Conservation (phyloP, 2,797 vertebrate genomes). For the Vultur gryphus region DNA sequence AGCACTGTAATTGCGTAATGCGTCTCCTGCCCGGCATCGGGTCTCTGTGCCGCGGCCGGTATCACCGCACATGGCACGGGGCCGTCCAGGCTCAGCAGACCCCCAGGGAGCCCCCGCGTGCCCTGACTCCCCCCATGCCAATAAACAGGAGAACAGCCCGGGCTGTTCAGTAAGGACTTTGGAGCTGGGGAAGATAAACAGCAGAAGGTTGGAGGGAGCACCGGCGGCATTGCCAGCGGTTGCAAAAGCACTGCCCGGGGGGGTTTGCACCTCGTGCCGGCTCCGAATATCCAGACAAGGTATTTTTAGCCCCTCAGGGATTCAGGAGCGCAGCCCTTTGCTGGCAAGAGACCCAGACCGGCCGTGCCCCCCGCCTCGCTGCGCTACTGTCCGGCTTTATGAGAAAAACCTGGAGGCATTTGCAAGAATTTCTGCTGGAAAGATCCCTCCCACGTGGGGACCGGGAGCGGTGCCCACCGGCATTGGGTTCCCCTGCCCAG, state of each 20-base stretch:
- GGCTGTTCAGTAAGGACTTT: neutral
- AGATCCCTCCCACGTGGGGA: neutral
- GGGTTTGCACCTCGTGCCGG: neutral
- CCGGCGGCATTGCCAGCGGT: neutral
- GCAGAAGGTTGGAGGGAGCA: neutral
- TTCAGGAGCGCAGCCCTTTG: neutral
- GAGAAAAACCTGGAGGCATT: neutral
- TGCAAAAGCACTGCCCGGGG: neutral
- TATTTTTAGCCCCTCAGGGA: conserved; percentile 8
- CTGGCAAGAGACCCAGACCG: neutral
- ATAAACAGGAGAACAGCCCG: neutral
- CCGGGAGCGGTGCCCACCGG: neutral
- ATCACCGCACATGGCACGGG: neutral
- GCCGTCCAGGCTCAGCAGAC: neutral
- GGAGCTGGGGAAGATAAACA: neutral
- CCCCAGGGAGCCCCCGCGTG: neutral
- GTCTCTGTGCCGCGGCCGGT: neutral
- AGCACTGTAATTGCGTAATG: neutral
- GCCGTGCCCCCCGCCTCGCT: neutral
- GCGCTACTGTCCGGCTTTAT: neutral
- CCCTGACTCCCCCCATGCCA: neutral
- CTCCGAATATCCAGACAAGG: neutral
- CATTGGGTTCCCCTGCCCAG: neutral
- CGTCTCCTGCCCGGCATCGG: neutral
- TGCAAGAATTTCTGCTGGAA: neutral